Base-by-base conservation (phyloP, 2,797 vertebrate genomes). In the Sebastes flavidus region DNA sequence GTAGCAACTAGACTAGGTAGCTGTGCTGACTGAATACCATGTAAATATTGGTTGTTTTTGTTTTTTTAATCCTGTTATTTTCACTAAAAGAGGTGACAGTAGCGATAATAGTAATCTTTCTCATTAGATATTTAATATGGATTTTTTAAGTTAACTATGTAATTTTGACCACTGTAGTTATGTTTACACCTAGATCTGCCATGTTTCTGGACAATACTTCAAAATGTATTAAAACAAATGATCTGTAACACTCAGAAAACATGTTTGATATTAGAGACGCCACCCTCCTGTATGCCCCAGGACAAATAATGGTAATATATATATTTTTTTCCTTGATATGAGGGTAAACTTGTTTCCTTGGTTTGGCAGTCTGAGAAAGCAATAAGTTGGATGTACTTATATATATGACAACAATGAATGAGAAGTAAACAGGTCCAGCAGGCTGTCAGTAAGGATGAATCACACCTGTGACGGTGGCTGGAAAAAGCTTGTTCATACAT, bases 51-150 rank as follows among this genome's bases (percentile, higher is more conserved):
- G 1, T 13, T 32, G 1, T 11, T 75, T 77, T 61, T 24, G 2
- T 20, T 52, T 52, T 75, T 80, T 70, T 54, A 55, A 72, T 77
- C 32, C 61, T 80, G 68, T 77, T 46, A 38, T 80, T 89, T 88
- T 78, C 32, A 84, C 69, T 72, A 59, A 82, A 70, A 84, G 49
- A 78, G 54, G 36, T 81, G 29, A 79, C 27, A 36, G 29, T 90
- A 81, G 87, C 27, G 20, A 71, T 86, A 66, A 49, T 77, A 77
- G 73, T 60, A 11, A 76, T 87, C 58, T 85, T 87, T 74, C 29
- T 66, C 11, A 55, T 36, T 90, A 87, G 85, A 68, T 92, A 93
- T 93, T 91, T 90, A 90, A 92, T 87, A 65, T 88, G 83, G 70
- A 65, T 81, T 69, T 77, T 81, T 78, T 70, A 69, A 82, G 32